phyloP scores from a whole-genome alignment of 2,888 invertebrate genomes.

The Apantesis nais region DNA sequence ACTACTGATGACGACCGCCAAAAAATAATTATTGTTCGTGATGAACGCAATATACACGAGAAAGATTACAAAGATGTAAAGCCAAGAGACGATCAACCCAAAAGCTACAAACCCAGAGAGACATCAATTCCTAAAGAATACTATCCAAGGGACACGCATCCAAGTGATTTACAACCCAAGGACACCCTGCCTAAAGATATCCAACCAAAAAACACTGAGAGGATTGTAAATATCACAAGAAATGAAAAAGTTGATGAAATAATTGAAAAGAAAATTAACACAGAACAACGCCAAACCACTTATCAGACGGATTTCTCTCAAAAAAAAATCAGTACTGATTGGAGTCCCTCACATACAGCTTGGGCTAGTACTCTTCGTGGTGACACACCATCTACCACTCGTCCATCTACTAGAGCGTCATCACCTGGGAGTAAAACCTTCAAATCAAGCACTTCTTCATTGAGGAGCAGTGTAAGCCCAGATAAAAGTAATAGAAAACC shows the following conservation, averaged over 20 bases:
- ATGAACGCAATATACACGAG: conserved; percentile 40
- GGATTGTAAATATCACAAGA: conserved; percentile 51
- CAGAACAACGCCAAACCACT: conserved; percentile 86
- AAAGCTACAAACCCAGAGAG: conserved; percentile 7
- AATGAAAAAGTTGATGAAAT: conserved; percentile 63
- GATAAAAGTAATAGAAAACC: conserved; percentile 72
- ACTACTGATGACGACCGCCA: conserved; percentile 49
- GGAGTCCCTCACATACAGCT: conserved; percentile 90
- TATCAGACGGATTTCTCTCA: conserved; percentile 86
- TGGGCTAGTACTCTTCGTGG: conserved; percentile 90
- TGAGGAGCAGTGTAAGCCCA: conserved; percentile 83
- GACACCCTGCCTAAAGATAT: conserved; percentile 1
- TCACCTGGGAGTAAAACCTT: conserved; percentile 83
- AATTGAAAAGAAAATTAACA: conserved; percentile 64
- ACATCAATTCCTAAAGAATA: conserved; percentile 34
- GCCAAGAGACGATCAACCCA: conserved; percentile 1
- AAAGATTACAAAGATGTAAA: conserved; percentile 49
- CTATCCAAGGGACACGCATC: background rate
- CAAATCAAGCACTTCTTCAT: conserved; percentile 82
- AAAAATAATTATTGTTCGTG: conserved; percentile 27
- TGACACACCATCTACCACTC: conserved; percentile 86
- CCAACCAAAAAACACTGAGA: conserved; percentile 32
- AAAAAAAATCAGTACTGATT: conserved; percentile 87
- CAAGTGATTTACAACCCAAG: conserved; percentile 3
- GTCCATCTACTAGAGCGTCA: conserved; percentile 81